phyloP scores from a whole-genome alignment of 2,888 invertebrate species.

The Mayetiola destructor region DNA sequence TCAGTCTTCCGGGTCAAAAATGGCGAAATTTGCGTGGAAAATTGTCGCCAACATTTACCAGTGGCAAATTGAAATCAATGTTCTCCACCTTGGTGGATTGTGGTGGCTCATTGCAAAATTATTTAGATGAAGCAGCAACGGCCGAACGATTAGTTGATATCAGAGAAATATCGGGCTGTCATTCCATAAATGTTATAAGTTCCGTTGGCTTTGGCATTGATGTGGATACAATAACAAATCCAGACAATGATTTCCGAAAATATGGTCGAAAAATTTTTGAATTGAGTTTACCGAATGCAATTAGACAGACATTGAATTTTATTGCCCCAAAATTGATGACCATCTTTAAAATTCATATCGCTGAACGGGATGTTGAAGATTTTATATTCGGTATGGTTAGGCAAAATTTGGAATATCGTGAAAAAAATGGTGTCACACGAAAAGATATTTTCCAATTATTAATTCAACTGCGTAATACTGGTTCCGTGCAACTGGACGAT shows the following conservation, averaged over 20 bases:
- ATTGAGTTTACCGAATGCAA: slow-evolving; percentile 19
- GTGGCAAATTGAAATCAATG: slow-evolving; percentile 45
- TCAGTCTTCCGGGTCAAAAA: slow-evolving; percentile 39
- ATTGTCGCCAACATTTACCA: slow-evolving; percentile 46
- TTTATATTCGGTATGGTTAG: slow-evolving; percentile 28
- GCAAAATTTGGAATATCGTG: slow-evolving; percentile 25
- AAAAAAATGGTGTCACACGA: slow-evolving; percentile 25
- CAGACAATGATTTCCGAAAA: slow-evolving; percentile 22
- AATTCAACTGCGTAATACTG: slow-evolving; percentile 25
- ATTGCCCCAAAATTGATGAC: slow-evolving; percentile 18
- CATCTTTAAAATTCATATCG: slow-evolving; percentile 19
- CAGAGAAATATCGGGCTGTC: slow-evolving; percentile 26
- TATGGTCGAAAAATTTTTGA: slow-evolving; percentile 22
- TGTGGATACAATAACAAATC: slow-evolving; percentile 22
- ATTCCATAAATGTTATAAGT: slow-evolving; percentile 28
- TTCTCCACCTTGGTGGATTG: slow-evolving; percentile 40
- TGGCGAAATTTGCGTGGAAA: slow-evolving; percentile 45
- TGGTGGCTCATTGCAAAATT: slow-evolving; percentile 35
- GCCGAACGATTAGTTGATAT: slow-evolving; percentile 34
- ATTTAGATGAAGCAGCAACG: slow-evolving; percentile 28
- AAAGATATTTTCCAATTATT: slow-evolving; percentile 29
- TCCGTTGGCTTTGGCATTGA: slow-evolving; percentile 30
- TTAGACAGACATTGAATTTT: slow-evolving; percentile 15
- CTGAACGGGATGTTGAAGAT: slow-evolving; percentile 21
- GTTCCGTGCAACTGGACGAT: slow-evolving; percentile 16